A percentile compares a stretch with the other conserved stretches of the same genome.
Conservation (phyloP, 2,888 invertebrate genomes). For the Biston betularia region DNA sequence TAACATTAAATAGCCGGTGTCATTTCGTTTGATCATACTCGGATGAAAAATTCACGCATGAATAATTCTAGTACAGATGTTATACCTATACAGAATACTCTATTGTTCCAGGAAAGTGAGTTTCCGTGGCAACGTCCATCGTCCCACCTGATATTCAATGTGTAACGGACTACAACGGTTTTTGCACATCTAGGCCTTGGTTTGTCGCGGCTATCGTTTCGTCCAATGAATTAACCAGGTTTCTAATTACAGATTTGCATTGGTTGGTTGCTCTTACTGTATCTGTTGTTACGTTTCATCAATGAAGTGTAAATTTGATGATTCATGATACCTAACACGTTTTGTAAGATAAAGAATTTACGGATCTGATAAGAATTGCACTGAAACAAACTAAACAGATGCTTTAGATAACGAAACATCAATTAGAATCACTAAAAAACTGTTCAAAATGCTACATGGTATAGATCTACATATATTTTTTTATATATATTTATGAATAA, state of each 20-base stretch:
- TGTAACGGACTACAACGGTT: conserved; percentile 75
- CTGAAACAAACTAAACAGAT: too few relatives aligned
- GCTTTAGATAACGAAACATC: too few relatives aligned
- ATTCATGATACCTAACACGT: conserved; percentile 31
- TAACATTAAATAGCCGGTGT: neutral
- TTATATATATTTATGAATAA: too few relatives aligned
- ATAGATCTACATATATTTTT: too few relatives aligned
- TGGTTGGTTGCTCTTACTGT: conserved; percentile 41
- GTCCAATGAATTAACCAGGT: conserved; percentile 58
- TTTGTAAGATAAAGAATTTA: conserved; percentile 33
- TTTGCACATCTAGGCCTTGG: conserved; percentile 74
- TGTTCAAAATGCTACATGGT: too few relatives aligned
- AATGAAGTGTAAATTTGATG: conserved; percentile 45
- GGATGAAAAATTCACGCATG: conserved; percentile 71
- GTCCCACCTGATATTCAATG: conserved; percentile 58
- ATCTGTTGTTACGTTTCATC: conserved; percentile 43
- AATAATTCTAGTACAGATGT: conserved; percentile 68
- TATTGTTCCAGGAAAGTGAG: conserved; percentile 68
- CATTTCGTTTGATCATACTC: conserved; percentile 60
- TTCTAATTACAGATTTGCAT: conserved; percentile 57
- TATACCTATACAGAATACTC: conserved; percentile 57
- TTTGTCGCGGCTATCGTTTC: conserved; percentile 61
- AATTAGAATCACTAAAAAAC: too few relatives aligned
- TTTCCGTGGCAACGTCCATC: conserved; percentile 50
- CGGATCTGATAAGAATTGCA: conserved; percentile 24